Evolutionary conservation across 1,140 invertebrate genomes (phyloP), one percentile per base, ranked within the genome.

Genomic region (Trigoniulus corallinus): DNA sequence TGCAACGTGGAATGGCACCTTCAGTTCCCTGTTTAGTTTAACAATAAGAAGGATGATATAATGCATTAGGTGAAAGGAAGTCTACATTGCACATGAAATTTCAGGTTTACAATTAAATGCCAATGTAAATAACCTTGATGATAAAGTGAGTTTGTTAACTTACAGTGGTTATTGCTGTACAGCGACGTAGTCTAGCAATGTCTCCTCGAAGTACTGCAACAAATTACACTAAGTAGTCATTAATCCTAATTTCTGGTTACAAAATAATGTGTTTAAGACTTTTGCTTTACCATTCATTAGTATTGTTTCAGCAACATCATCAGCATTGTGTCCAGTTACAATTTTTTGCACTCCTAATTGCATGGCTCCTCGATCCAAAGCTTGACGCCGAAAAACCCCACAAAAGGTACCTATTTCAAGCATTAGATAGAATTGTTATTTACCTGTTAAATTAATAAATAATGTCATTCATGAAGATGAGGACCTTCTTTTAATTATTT

Each of bases 261-360:
- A 7, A 7, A 44, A 44, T 44, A 21, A 4, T 44, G 4, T 7
- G 4, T 18, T 44, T 18, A 39, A 39, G 18, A 39, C 42, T 7
- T 20, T 10, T 22, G 0, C 58, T 61, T 60, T 56, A 69, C 68
- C 61, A 75, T 98, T 98, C 93, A 98, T 98, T 15, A 98, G 64
- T 12, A 98, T 85, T 15, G 96, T 99, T 71, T 99, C 96, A 3
- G 96, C 96, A 54, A 98, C 88, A 67, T 99, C 96, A 74, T 99
- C 96, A 34, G 95, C 96, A 80, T 99, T 99, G 65, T 99, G 96
- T 20, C 94, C 91, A 44, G 95, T 99, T 7, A 88, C 93, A 63
- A 99, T 84, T 65, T 88, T 89, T 67, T 94, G 77, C 1, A 93
- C 95, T 34, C 76, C 77, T 44, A 98, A 70, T 60, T 87, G 62